A percentile compares a stretch with the other conserved stretches of the same genome.
These are phyloP conservation scores for Dasysyrphus albostriatus DNA, from an alignment of 2,888 invertebrate species.

Conservation along the genomic window DNA sequence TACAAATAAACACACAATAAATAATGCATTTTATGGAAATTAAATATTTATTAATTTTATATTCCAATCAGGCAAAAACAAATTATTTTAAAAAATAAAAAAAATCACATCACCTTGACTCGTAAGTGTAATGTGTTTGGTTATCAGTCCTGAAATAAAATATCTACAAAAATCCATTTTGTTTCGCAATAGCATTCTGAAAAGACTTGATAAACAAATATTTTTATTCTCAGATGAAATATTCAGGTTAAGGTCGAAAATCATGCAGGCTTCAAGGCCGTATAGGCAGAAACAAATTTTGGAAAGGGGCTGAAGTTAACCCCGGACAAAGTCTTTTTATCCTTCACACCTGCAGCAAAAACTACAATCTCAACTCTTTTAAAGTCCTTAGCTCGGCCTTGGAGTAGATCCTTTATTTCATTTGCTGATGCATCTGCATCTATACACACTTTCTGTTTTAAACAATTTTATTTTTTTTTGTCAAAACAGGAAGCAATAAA, in stretches of 20 bases:
- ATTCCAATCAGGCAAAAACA: no score
- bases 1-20: no score
- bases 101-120: no score
- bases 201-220: not conserved
- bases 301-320: no score
- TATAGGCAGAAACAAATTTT: no score
- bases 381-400: not conserved
- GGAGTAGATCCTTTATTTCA: no score
- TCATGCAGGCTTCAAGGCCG: no score
- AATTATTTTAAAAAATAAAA: no score
- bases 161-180: not conserved
- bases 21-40: no score
- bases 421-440: not conserved
- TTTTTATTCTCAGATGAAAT: not conserved
- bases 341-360: not conserved
- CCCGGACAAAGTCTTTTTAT: no score
- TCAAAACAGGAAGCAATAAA: constrained; percentile 33
- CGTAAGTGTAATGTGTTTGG: not conserved
- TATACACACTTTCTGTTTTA: not conserved
- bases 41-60: no score
- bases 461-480: not conserved
- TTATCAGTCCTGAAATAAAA: not conserved
- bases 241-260: not conserved
- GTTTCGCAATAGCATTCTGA: not conserved
- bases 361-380: not conserved